Evolutionary conservation across 2,888 invertebrate genomes (phyloP).

Genomic region (Meghimatium bilineatum): DNA sequence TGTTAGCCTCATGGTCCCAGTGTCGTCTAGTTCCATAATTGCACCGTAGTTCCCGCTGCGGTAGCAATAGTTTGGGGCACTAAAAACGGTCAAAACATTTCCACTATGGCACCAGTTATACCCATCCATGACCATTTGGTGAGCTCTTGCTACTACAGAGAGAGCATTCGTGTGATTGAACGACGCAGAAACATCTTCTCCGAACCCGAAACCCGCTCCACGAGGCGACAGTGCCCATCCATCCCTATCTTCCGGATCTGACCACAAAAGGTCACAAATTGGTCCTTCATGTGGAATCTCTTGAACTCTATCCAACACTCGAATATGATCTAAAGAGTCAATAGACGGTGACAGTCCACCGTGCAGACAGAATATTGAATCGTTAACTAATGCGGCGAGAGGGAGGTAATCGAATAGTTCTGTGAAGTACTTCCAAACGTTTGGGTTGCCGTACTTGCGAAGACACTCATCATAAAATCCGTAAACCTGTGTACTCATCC

Average conservation of each 20-base stretch:
- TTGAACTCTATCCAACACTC: conserved; percentile 94
- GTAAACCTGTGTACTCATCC: conserved; percentile 99
- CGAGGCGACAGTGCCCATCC: conserved; percentile 99
- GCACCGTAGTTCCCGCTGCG: conserved; percentile 99
- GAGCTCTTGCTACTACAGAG: conserved; percentile 97
- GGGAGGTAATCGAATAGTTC: conserved; percentile 99
- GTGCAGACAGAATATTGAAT: conserved; percentile 97
- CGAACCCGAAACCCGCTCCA: conserved; percentile 99
- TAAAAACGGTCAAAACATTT: conserved; percentile 99
- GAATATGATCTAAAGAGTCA: conserved; percentile 98
- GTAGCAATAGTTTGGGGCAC: conserved; percentile 99
- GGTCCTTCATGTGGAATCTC: conserved; percentile 86
- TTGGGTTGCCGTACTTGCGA: conserved; percentile 99
- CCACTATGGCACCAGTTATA: conserved; percentile 94
- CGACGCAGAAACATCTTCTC: conserved; percentile 99
- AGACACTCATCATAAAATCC: conserved; percentile 99
- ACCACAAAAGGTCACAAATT: conserved; percentile 99
- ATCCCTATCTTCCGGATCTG: conserved; percentile 99
- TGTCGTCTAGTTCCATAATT: conserved; percentile 99
- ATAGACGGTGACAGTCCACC: conserved; percentile 99
- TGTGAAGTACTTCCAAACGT: conserved; percentile 99
- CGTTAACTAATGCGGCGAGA: conserved; percentile 97
- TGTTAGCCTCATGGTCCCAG: conserved; percentile 8
- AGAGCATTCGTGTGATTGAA: conserved; percentile 99
- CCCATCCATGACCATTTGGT: conserved; percentile 81